Evolutionary conservation across 2,113 vertebrate species (phyloP).

Genomic region (Podarcis muralis): DNA sequence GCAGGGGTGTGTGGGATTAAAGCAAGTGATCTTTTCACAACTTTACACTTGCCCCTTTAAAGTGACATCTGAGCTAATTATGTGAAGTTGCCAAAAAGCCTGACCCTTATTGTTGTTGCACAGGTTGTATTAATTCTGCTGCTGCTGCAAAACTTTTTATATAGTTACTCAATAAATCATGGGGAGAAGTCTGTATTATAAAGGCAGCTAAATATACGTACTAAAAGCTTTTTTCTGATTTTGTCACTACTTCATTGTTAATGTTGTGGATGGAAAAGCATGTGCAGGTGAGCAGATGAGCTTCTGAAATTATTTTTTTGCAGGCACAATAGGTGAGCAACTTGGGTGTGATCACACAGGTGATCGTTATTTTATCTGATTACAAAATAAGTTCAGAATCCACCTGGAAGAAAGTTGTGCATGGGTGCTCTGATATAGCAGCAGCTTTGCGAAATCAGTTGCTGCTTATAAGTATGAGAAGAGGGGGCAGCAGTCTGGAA

Average conservation of each 20-base stretch:
- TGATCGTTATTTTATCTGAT: neutral
- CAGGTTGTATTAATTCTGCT: conserved; percentile 33
- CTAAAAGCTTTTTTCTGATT: conserved; percentile 37
- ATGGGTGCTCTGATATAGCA: neutral
- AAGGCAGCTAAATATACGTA: conserved; percentile 40
- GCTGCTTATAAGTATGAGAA: neutral
- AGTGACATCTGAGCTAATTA: conserved; percentile 13
- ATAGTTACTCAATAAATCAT: conserved; percentile 58
- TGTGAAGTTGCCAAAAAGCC: conserved; percentile 65
- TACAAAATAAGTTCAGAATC: neutral
- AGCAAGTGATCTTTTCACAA: conserved; percentile 25
- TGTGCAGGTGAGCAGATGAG: neutral
- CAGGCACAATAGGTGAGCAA: neutral
- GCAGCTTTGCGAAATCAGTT: neutral
- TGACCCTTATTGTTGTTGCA: conserved; percentile 31
- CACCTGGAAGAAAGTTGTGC: neutral
- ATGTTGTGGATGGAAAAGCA: neutral
- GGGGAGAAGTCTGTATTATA: conserved; percentile 17
- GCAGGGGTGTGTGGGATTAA: neutral
- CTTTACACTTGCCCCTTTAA: conserved; percentile 19
- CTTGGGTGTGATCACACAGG: no score
- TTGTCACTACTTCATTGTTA: conserved; percentile 1
- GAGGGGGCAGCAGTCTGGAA: neutral
- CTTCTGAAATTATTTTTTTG: neutral
- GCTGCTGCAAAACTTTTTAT: conserved; percentile 42